These are phyloP conservation scores for Meloidogyne exigua DNA, from an alignment of 1,140 invertebrate genomes.

Conservation along the genomic window DNA sequence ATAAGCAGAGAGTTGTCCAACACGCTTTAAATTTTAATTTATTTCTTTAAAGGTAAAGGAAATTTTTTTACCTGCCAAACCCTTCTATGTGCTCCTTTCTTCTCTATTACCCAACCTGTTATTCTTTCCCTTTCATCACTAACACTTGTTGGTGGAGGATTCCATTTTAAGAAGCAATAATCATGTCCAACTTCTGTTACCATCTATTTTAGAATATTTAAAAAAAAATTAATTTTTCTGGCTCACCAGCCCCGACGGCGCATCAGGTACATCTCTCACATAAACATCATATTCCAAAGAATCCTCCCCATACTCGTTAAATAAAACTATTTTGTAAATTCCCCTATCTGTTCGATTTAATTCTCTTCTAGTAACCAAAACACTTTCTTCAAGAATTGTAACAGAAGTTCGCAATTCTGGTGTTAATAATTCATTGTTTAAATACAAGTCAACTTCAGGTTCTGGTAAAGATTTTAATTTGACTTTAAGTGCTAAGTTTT, in stretches of 20 bases:
- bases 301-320: constrained; percentile 89
- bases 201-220: constrained; percentile 60
- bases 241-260: constrained; percentile 77
- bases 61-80: constrained; percentile 32
- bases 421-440: constrained; percentile 48
- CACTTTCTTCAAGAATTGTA: constrained; percentile 48
- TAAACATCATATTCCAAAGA: constrained; percentile 69
- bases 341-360: constrained; percentile 73
- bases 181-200: constrained; percentile 93
- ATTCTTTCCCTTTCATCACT: constrained; percentile 88
- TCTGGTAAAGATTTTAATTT: constrained; percentile 41
- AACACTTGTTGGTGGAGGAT: constrained; percentile 71
- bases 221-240: neutral
- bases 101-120: constrained; percentile 87
- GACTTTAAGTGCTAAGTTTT: constrained; percentile 44
- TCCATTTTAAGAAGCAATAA: constrained; percentile 80
- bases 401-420: constrained; percentile 49
- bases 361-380: constrained; percentile 40
- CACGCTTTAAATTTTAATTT: constrained; percentile 22
- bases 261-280: constrained; percentile 72
- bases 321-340: constrained; percentile 82
- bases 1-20: constrained; percentile 47
- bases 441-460: constrained; percentile 51
- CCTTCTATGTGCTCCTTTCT: constrained; percentile 64
- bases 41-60: too few relatives aligned